Percentiles rank a stretch among this genome's conserved stretches.
Evolutionary conservation across 2,113 vertebrate genomes (phyloP).

Genomic region (Colius striatus): DNA sequence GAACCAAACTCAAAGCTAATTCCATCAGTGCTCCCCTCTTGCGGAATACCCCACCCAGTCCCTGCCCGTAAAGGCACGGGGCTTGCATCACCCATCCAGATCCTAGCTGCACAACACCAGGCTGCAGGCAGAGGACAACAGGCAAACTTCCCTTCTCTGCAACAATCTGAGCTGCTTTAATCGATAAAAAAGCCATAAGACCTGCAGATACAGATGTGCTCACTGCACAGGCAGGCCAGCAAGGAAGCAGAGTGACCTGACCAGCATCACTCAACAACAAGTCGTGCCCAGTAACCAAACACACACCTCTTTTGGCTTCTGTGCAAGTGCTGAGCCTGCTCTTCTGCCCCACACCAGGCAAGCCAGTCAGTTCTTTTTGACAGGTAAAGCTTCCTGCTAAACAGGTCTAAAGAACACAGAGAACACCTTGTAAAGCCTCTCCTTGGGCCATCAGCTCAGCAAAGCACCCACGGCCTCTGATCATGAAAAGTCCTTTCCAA

Average conservation of each 20-base stretch:
- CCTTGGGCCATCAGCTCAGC: background rate
- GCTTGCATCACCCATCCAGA: accelerated
- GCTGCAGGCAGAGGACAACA: background rate
- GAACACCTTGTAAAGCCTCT: background rate
- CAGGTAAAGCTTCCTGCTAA: background rate
- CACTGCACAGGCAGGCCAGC: background rate
- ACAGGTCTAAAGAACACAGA: background rate
- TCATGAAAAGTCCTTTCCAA: background rate
- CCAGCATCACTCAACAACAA: background rate
- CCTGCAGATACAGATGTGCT: background rate
- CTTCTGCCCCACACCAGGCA: background rate
- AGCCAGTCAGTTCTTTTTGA: background rate
- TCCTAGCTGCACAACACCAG: accelerated
- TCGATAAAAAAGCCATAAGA: background rate
- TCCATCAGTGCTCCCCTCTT: background rate
- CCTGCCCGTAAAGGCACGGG: background rate
- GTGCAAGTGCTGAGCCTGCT: background rate
- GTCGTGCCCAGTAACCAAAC: background rate
- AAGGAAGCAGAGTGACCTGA: background rate
- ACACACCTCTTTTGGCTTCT: background rate
- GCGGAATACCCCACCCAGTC: background rate
- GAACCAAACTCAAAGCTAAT: background rate
- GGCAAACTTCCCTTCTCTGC: background rate
- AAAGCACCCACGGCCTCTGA: background rate
- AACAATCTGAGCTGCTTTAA: background rate